These are phyloP conservation scores for Phania funesta DNA, from an alignment of 2,888 invertebrate genomes.

Conservation along the genomic window DNA sequence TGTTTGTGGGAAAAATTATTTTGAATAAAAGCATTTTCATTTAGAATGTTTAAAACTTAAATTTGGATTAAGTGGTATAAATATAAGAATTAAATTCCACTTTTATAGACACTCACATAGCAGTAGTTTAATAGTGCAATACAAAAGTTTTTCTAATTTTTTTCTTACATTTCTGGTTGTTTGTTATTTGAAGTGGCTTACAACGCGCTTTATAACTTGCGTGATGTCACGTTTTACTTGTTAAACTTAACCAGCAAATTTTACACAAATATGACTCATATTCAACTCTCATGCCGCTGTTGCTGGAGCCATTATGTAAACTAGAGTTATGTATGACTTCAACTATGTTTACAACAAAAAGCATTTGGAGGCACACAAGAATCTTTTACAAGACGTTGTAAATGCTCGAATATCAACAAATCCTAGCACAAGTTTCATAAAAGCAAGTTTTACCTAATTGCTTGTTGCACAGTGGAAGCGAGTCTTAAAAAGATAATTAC, in stretches of 20 bases:
- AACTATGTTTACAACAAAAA: constrained; percentile 6
- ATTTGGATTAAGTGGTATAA: background rate
- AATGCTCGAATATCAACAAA: constrained; percentile 10
- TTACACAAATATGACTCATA: constrained; percentile 41
- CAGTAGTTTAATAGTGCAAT: constrained; percentile 31
- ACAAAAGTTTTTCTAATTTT: constrained; percentile 39
- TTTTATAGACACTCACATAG: background rate
- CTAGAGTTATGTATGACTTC: background rate
- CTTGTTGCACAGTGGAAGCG: constrained; percentile 6
- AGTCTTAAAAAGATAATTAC: too few species aligned
- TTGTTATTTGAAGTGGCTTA: constrained; percentile 59
- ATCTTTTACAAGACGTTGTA: constrained; percentile 8
- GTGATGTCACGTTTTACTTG: constrained; percentile 67
- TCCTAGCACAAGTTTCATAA: too few species aligned
- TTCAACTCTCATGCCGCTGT: constrained; percentile 1
- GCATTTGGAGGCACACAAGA: constrained; percentile 16
- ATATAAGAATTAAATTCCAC: background rate
- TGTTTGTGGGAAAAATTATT: constrained; percentile 26
- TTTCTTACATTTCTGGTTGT: constrained; percentile 13
- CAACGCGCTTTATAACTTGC: constrained; percentile 64
- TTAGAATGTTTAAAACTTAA: background rate
- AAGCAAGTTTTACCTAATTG: constrained; percentile 59
- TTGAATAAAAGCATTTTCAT: background rate
- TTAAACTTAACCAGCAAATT: constrained; percentile 61
- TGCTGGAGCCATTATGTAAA: constrained; percentile 13